phyloP scores from a whole-genome alignment of 2,888 invertebrate genomes.

The Rhodophaea formosa region DNA sequence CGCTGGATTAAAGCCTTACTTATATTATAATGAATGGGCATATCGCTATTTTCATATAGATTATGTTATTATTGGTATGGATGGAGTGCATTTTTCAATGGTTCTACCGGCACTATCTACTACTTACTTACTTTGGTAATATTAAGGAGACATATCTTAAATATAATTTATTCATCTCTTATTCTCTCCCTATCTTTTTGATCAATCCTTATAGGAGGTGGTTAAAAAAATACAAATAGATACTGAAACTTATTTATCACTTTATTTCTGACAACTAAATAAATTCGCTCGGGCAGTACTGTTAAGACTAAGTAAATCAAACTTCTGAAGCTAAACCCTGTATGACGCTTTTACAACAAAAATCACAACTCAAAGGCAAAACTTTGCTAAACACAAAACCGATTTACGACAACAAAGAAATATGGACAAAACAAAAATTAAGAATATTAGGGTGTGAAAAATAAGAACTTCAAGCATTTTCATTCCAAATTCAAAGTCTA shows the following conservation, averaged over 20 bases:
- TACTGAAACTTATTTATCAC: slow-evolving; percentile 15
- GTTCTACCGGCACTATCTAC: no score
- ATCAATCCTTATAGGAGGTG: no score
- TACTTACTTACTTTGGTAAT: no score
- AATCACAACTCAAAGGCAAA: background rate
- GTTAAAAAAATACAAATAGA: slow-evolving; percentile 33
- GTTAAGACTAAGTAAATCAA: slow-evolving; percentile 19
- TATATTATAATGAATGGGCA: no score
- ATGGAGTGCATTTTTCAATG: no score
- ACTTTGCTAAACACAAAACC: slow-evolving; percentile 2
- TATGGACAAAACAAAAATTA: background rate
- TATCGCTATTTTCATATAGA: no score
- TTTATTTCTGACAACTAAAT: slow-evolving; percentile 24
- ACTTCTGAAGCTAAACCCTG: slow-evolving; percentile 27
- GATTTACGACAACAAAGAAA: background rate
- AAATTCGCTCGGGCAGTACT: slow-evolving; percentile 53
- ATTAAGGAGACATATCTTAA: no score
- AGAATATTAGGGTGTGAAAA: slow-evolving; percentile 3
- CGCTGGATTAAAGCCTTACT: no score
- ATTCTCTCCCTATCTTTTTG: no score
- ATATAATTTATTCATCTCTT: no score
- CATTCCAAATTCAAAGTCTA: no score
- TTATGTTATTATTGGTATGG: no score
- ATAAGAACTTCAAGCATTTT: slow-evolving; percentile 4
- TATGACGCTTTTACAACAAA: slow-evolving; percentile 22